Percentiles rank a stretch among this genome's conserved stretches.
Conservation (phyloP, 2,113 vertebrate species). For the Chamaea fasciata region DNA sequence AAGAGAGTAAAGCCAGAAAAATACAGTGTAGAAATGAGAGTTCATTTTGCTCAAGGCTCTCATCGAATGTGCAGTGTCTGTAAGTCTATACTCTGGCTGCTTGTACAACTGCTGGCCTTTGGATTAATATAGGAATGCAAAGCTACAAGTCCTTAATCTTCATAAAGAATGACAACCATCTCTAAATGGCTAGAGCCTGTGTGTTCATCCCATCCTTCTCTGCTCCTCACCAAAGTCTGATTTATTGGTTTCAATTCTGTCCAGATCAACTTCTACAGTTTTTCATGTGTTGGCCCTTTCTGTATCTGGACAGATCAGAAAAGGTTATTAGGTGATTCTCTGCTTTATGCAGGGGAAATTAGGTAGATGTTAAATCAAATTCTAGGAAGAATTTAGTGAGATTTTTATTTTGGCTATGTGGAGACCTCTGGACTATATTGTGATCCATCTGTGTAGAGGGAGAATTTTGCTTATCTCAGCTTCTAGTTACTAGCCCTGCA, state of each 20-base stretch:
- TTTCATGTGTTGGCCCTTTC: not conserved
- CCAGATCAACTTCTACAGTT: not conserved
- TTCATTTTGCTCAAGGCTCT: slow-evolving; percentile 9
- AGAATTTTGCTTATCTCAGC: not conserved
- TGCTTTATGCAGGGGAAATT: not conserved
- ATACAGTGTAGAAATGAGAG: not conserved
- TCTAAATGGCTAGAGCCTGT: not conserved
- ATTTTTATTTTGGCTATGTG: not conserved
- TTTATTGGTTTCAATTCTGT: not conserved
- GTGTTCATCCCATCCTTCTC: not conserved
- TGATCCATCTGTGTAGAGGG: not conserved
- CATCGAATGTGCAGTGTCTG: not conserved
- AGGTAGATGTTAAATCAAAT: not conserved
- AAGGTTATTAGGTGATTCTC: not conserved
- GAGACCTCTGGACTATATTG: not conserved
- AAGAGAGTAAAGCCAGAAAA: not conserved
- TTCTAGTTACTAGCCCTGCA: not conserved
- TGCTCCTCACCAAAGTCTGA: not conserved
- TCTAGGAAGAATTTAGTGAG: not conserved
- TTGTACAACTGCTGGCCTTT: slow-evolving; percentile 31
- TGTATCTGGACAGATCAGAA: not conserved
- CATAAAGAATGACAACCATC: slow-evolving; percentile 49
- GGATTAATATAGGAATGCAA: slow-evolving; percentile 60
- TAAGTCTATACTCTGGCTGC: not conserved
- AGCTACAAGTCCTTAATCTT: slow-evolving; percentile 51